These are phyloP conservation scores for Entelurus aequoreus DNA, from an alignment of 2,113 vertebrate species.

Conservation along the genomic window DNA sequence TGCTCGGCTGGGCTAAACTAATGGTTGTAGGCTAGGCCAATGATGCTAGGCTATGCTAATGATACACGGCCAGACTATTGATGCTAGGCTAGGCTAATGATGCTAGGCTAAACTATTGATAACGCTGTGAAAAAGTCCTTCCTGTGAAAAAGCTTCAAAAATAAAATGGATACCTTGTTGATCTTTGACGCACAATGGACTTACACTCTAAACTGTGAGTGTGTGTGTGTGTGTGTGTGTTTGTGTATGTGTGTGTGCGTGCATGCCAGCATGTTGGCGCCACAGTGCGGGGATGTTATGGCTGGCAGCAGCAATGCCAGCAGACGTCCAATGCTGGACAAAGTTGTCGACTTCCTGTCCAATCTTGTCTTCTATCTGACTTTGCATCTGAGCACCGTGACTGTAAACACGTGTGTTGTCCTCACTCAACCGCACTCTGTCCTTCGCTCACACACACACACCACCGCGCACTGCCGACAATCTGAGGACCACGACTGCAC, in stretches of 20 bases:
- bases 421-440: too few species aligned
- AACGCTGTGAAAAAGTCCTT: too few species aligned
- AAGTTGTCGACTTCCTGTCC: constrained; percentile 47
- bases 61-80: not conserved
- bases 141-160: too few species aligned
- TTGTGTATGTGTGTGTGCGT: not conserved
- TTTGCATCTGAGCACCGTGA: not conserved
- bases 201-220: too few species aligned
- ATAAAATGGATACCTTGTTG: too few species aligned
- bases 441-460: too few species aligned
- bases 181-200: too few species aligned
- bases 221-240: constrained; percentile 19
- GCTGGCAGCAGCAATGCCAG: constrained; percentile 47
- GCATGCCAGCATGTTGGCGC: constrained; percentile 55
- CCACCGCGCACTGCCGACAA: too few species aligned
- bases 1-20: too few species aligned
- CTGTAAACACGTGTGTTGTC: not conserved
- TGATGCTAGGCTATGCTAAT: too few species aligned
- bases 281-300: constrained; percentile 67
- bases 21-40: too few species aligned
- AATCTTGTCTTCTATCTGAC: constrained; percentile 33
- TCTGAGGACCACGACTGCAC: too few species aligned
- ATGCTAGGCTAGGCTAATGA: not conserved
- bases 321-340: constrained; percentile 49
- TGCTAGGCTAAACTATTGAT: not conserved